A percentile compares a stretch with the other conserved stretches of the same genome.
phyloP scores from a whole-genome alignment of 2,888 invertebrate genomes.

The Drosophila nigricruria region DNA sequence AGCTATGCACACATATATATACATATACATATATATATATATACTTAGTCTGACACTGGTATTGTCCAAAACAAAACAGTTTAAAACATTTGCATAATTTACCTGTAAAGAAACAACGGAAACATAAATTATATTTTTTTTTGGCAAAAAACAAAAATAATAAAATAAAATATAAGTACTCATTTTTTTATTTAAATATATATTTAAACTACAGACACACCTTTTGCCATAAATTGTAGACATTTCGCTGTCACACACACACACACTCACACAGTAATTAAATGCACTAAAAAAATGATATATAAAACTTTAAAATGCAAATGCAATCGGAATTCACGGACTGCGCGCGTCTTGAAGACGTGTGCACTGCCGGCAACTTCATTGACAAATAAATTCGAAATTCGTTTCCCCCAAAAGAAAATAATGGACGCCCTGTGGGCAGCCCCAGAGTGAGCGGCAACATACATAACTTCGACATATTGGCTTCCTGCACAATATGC shows the following conservation, averaged over 20 bases:
- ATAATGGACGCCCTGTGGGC: slow-evolving; percentile 69
- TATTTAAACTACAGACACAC: slow-evolving; percentile 58
- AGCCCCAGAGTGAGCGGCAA: slow-evolving; percentile 23
- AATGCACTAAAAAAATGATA: slow-evolving; percentile 67
- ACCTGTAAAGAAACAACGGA: slow-evolving; percentile 67
- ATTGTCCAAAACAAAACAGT: slow-evolving; percentile 30
- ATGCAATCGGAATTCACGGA: slow-evolving; percentile 37
- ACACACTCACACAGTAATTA: slow-evolving; percentile 67
- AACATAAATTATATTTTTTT: slow-evolving; percentile 56
- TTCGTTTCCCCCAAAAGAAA: slow-evolving; percentile 39
- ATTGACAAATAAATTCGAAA: slow-evolving; percentile 77
- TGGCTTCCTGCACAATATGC: slow-evolving; percentile 78
- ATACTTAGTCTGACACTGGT: slow-evolving; percentile 37
- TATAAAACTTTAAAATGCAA: slow-evolving; percentile 48
- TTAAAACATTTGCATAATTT: slow-evolving; percentile 66
- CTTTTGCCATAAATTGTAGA: slow-evolving; percentile 73
- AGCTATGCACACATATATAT: slow-evolving; percentile 8
- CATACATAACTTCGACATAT: slow-evolving; percentile 50
- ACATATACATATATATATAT: slow-evolving; percentile 27
- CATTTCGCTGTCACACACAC: slow-evolving; percentile 66
- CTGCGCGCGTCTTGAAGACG: slow-evolving; percentile 46
- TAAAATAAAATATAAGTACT: slow-evolving; percentile 22
- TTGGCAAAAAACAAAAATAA: slow-evolving; percentile 23
- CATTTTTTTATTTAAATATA: slow-evolving; percentile 12
- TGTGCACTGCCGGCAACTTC: slow-evolving; percentile 75